Conservation (phyloP, 35 echinoderm and acorn worm genomes). For the Amphiura filiformis region DNA sequence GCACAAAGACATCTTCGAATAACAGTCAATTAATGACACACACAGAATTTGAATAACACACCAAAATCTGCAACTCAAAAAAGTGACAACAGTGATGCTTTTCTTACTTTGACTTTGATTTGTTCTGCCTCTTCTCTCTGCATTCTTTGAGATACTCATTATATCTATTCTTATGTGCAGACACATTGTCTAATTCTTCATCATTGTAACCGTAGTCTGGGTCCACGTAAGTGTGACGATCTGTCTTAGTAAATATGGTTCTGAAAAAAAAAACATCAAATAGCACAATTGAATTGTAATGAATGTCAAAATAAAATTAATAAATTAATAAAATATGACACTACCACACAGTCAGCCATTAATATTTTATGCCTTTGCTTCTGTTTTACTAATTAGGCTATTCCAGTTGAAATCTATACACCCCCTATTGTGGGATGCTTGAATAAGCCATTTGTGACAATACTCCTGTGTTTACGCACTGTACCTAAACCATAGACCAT, state of each 20-base stretch:
- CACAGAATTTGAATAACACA: too few species aligned
- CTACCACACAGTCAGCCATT: too few species aligned
- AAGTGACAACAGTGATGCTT: too few species aligned
- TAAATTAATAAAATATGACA: too few species aligned
- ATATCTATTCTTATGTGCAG: conserved; percentile 84
- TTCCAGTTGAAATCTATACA: too few species aligned
- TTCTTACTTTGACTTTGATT: conserved; percentile 82
- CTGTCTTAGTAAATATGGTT: conserved; percentile 95
- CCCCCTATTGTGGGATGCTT: too few species aligned
- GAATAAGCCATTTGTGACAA: not conserved
- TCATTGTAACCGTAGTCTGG: conserved; percentile 94
- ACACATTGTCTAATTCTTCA: conserved; percentile 56
- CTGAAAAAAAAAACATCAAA: conserved; percentile 39
- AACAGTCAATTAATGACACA: not conserved
- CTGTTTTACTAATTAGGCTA: too few species aligned
- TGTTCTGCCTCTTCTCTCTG: conserved; percentile 70
- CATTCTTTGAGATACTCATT: conserved; percentile 69
- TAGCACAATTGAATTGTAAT: too few species aligned
- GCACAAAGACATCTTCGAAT: not conserved
- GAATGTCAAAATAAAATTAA: not conserved
- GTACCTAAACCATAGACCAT: too few species aligned
- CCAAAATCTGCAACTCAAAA: too few species aligned
- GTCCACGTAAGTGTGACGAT: conserved; percentile 92
- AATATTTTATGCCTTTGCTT: too few species aligned
- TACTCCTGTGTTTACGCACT: too few species aligned